Percentiles rank a stretch among this genome's conserved stretches.
These are phyloP conservation scores for Zophobas morio DNA, from an alignment of 1,140 invertebrate species.

Conservation along the genomic window DNA sequence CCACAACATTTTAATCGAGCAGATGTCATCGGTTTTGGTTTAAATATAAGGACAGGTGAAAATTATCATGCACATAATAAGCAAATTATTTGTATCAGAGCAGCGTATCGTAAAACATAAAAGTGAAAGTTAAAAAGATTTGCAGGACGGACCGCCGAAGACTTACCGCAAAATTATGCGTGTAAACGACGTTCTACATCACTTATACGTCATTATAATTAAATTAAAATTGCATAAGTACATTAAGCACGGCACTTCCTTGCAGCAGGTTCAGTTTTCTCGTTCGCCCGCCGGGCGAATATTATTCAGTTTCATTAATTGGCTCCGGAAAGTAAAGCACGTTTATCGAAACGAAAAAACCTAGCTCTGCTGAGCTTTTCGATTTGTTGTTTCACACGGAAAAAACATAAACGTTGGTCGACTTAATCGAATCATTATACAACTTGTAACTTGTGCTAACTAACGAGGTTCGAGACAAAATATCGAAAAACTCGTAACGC, in stretches of 20 bases:
- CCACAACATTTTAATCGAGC: constrained; percentile 37
- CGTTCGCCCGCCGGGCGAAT: not conserved
- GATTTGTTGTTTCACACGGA: constrained; percentile 44
- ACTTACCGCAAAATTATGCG: constrained; percentile 42
- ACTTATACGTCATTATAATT: constrained; percentile 46
- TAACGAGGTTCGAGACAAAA: constrained; percentile 55
- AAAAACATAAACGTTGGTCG: constrained; percentile 51
- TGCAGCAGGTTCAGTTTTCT: constrained; percentile 33
- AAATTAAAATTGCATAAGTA: constrained; percentile 39
- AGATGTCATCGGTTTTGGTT: constrained; percentile 41
- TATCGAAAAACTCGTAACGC: constrained; percentile 57
- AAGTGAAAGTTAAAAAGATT: constrained; percentile 50
- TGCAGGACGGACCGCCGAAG: constrained; percentile 34
- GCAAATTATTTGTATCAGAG: constrained; percentile 41
- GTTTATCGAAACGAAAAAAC: constrained; percentile 1
- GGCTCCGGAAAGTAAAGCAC: constrained; percentile 8
- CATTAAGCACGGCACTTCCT: constrained; percentile 33
- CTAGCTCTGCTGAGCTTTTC: constrained; percentile 23
- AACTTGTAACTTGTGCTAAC: constrained; percentile 51
- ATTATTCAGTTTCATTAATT: not conserved
- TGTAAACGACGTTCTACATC: constrained; percentile 45
- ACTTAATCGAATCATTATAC: constrained; percentile 52
- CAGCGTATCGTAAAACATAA: constrained; percentile 43
- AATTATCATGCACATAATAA: constrained; percentile 39
- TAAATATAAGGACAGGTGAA: constrained; percentile 33